These are phyloP conservation scores for Entomobrya multifasciata DNA, from an alignment of 2,888 invertebrate species.

Conservation along the genomic window DNA sequence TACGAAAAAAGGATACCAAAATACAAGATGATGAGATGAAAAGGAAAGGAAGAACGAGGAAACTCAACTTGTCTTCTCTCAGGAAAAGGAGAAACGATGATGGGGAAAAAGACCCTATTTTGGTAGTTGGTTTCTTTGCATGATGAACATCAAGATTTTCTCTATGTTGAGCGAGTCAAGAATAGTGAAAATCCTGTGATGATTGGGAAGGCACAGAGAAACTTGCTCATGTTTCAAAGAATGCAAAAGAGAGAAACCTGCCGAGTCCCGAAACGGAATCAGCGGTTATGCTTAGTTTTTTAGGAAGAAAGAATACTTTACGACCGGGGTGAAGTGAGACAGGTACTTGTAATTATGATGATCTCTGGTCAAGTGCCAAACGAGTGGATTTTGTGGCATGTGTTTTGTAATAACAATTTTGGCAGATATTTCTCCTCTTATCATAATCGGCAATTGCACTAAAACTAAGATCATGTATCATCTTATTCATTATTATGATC, in stretches of 20 bases:
- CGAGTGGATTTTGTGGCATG: not conserved
- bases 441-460: not conserved
- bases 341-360: conserved; percentile 38
- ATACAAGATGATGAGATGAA: not conserved
- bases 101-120: conserved; percentile 40
- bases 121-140: conserved; percentile 11
- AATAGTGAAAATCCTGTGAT: conserved; percentile 18
- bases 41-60: conserved; percentile 17
- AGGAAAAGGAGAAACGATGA: conserved; percentile 19
- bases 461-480: conserved; percentile 38
- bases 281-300: no score
- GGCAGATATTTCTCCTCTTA: conserved; percentile 18
- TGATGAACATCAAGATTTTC: conserved; percentile 23
- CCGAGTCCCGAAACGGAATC: conserved; percentile 28
- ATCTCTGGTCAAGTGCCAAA: conserved; percentile 42
- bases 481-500: conserved; percentile 4
- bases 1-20: conserved; percentile 16
- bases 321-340: conserved; percentile 53
- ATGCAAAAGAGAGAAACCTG: not conserved
- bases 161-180: not conserved
- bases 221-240: not conserved
- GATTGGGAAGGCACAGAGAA: not conserved
- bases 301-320: no score
- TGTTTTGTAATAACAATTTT: conserved; percentile 28
- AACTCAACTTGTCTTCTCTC: not conserved